Evolutionary conservation across 2,888 invertebrate genomes (phyloP).

Genomic region (Psylliodes chrysocephalus): DNA sequence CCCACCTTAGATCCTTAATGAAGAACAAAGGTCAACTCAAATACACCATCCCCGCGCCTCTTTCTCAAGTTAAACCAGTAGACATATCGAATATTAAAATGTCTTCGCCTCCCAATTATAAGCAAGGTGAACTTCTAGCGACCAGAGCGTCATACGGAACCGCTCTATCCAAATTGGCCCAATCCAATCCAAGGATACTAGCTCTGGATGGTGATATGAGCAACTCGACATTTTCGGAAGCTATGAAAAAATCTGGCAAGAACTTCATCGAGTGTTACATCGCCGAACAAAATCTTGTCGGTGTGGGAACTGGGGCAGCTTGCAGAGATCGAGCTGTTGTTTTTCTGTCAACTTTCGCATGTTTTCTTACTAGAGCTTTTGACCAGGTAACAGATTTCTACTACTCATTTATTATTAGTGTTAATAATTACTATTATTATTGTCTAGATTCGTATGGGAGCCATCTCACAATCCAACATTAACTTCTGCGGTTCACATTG

Average conservation of each 20-base stretch:
- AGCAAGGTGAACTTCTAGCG: constrained; percentile 79
- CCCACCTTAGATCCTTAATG: constrained; percentile 74
- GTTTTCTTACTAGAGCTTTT: constrained; percentile 95
- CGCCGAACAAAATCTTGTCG: constrained; percentile 97
- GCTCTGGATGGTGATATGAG: constrained; percentile 98
- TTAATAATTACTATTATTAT: neutral
- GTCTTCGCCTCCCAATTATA: constrained; percentile 84
- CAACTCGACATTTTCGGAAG: constrained; percentile 97
- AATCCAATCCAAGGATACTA: constrained; percentile 81
- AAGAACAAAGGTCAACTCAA: constrained; percentile 75
- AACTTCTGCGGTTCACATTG: constrained; percentile 97
- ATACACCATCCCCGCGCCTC: constrained; percentile 68
- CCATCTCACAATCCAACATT: constrained; percentile 96
- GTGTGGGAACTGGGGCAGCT: constrained; percentile 94
- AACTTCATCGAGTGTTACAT: constrained; percentile 98
- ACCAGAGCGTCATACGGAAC: constrained; percentile 94
- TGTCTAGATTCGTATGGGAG: constrained; percentile 93
- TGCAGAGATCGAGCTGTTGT: constrained; percentile 92
- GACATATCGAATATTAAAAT: constrained; percentile 77
- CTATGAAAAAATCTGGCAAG: constrained; percentile 77
- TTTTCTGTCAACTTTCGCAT: constrained; percentile 96
- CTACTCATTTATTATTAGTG: neutral
- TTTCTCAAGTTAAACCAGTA: constrained; percentile 75
- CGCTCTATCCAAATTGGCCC: constrained; percentile 87
- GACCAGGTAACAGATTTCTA: constrained; percentile 77